Conservation (phyloP, 2,797 vertebrate species). For the Silurus aristotelis region DNA sequence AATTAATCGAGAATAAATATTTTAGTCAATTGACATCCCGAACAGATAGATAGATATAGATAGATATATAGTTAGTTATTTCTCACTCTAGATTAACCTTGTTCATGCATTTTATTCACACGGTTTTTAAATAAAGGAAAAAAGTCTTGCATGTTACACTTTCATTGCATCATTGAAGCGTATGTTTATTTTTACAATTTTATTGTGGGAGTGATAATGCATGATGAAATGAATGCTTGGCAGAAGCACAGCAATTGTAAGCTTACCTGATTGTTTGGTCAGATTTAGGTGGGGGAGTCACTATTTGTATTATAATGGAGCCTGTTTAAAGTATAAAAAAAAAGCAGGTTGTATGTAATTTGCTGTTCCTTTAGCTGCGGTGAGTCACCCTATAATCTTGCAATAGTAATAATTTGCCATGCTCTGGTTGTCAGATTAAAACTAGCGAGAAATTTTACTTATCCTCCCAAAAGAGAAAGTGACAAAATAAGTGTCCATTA, state of each 20-base stretch:
- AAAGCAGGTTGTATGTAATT: background rate
- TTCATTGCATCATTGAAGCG: constrained; percentile 21
- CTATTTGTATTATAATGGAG: background rate
- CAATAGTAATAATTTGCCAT: background rate
- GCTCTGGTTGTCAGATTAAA: background rate
- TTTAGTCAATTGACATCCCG: too few species aligned
- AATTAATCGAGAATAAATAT: too few species aligned
- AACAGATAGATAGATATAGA: too few species aligned
- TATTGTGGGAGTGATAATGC: constrained; percentile 9
- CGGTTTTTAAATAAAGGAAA: background rate
- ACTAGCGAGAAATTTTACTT: background rate
- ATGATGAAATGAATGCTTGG: constrained; percentile 9
- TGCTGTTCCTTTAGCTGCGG: background rate
- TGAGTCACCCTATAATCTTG: background rate
- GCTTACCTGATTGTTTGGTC: background rate
- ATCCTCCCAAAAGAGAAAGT: background rate
- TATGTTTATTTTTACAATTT: constrained; percentile 15
- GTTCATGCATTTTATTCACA: background rate
- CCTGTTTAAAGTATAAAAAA: background rate
- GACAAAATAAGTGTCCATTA: background rate
- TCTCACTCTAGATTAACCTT: background rate
- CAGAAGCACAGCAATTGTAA: background rate
- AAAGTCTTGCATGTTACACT: background rate
- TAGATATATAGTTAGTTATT: background rate
- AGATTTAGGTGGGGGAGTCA: background rate